Percentiles rank a stretch among this genome's conserved stretches.
Conservation (phyloP, 2,113 vertebrate genomes). For the Paraplagusia blochii region DNA sequence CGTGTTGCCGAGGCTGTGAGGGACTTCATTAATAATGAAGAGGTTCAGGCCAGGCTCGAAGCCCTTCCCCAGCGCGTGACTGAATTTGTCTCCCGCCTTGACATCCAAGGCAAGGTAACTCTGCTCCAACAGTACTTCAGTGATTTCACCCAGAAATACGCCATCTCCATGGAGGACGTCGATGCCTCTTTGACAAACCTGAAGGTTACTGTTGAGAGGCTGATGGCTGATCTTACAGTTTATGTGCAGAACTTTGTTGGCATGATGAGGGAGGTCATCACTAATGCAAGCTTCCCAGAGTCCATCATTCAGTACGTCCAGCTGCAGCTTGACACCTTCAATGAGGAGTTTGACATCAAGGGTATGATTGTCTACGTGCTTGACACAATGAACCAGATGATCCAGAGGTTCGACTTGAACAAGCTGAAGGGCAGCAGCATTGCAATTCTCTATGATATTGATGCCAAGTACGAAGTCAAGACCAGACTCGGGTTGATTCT, state of each 20-base stretch:
- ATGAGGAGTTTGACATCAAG: conserved; percentile 78
- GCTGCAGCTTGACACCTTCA: conserved; percentile 72
- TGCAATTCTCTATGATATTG: conserved; percentile 78
- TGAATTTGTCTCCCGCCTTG: conserved; percentile 74
- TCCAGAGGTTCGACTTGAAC: conserved; percentile 73
- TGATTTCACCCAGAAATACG: conserved; percentile 67
- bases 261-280: conserved; percentile 72
- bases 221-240: conserved; percentile 64
- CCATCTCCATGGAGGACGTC: conserved; percentile 78
- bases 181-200: conserved; percentile 70
- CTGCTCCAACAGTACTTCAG: conserved; percentile 74
- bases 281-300: conserved; percentile 64
- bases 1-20: conserved; percentile 72
- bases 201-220: conserved; percentile 57
- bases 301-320: conserved; percentile 73
- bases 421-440: conserved; percentile 68
- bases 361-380: conserved; percentile 66
- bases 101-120: conserved; percentile 72
- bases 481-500: conserved; percentile 65
- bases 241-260: conserved; percentile 66
- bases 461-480: conserved; percentile 74
- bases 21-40: conserved; percentile 68
- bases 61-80: conserved; percentile 73
- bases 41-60: conserved; percentile 73
- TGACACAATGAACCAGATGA: conserved; percentile 61